Evolutionary conservation across 2,797 vertebrate genomes (phyloP).

Genomic region (Spinus pinus): DNA sequence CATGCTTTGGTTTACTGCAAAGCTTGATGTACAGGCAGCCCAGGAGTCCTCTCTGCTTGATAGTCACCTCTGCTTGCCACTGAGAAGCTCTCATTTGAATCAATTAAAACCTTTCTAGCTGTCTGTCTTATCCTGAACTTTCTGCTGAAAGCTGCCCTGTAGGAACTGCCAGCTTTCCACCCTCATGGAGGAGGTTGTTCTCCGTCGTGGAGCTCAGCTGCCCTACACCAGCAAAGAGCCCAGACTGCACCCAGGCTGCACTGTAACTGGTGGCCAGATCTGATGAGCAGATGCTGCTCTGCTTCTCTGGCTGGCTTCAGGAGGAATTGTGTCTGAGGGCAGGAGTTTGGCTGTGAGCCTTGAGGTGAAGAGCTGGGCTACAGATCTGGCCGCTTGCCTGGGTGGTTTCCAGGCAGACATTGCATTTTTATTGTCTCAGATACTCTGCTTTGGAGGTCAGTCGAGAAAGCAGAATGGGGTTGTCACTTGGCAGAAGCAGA

Average conservation of each 20-base stretch:
- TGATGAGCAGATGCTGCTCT: neutral
- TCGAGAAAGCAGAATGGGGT: neutral
- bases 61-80: neutral
- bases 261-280: neutral
- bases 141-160: neutral
- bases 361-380: conserved; percentile 50
- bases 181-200: neutral
- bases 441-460: conserved; percentile 52
- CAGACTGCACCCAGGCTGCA: neutral
- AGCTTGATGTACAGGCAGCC: neutral
- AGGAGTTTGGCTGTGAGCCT: conserved; percentile 54
- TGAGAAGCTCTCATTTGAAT: neutral
- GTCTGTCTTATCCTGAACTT: neutral
- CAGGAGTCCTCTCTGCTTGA: neutral
- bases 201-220: neutral
- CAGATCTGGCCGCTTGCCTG: conserved; percentile 38
- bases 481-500: conserved; percentile 32
- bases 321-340: conserved; percentile 32
- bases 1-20: neutral
- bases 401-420: conserved; percentile 67
- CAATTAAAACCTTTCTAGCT: neutral
- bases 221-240: neutral
- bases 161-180: neutral
- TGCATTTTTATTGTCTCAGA: conserved; percentile 58
- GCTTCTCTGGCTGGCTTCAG: conserved; percentile 3